A percentile compares a stretch with the other conserved stretches of the same genome.
Evolutionary conservation across 2,888 invertebrate genomes (phyloP).

Genomic region (Ochropleura leucogaster): DNA sequence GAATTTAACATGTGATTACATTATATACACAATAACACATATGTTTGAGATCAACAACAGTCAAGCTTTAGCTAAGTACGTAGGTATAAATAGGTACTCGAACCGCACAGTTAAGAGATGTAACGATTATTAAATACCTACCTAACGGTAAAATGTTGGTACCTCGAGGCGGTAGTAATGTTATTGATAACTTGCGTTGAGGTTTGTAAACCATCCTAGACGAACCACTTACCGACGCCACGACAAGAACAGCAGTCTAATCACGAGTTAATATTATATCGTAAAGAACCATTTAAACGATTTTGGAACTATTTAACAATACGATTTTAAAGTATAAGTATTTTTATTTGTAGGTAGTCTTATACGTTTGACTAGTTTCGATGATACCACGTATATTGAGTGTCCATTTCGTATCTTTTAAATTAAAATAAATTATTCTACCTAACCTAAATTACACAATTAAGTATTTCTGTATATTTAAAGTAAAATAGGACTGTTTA

Average conservation of each 20-base stretch:
- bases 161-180: conserved; percentile 52
- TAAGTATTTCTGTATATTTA: conserved; percentile 39
- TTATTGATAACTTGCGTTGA: conserved; percentile 43
- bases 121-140: conserved; percentile 59
- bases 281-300: conserved; percentile 60
- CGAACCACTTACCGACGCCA: conserved; percentile 49
- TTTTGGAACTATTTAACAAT: conserved; percentile 71
- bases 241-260: conserved; percentile 65
- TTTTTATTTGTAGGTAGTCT: conserved; percentile 66
- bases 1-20: conserved; percentile 89
- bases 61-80: conserved; percentile 86
- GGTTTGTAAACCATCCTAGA: conserved; percentile 55
- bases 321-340: conserved; percentile 60
- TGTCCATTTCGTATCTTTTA: conserved; percentile 63
- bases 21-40: conserved; percentile 89
- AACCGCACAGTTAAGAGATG: conserved; percentile 69
- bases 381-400: conserved; percentile 73
- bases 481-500: conserved; percentile 31
- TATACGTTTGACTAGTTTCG: conserved; percentile 80
- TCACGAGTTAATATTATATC: conserved; percentile 63
- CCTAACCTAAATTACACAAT: conserved; percentile 52
- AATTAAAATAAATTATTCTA: conserved; percentile 56
- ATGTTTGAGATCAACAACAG: conserved; percentile 89
- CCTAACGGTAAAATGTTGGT: conserved; percentile 58
- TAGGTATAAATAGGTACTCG: conserved; percentile 71